Base-by-base conservation (phyloP, 2,113 vertebrate species). In the Odontophorus gujanensis region DNA sequence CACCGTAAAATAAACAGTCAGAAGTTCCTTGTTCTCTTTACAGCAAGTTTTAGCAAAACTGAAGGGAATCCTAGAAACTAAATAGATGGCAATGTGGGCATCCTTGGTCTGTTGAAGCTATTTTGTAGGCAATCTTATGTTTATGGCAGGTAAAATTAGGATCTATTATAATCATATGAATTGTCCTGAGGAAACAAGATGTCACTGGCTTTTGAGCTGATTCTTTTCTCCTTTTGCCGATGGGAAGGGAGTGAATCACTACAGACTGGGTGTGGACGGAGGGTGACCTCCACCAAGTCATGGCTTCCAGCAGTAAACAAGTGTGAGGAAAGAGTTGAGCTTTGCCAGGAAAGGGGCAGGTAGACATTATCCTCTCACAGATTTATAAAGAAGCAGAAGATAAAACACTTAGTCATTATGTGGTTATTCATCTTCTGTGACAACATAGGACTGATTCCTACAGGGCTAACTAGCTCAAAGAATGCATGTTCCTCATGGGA, bases 161-260 rank as follows among this genome's bases (percentile, higher is more conserved):
- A 90, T 76, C 16, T 36, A 22, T 17, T 78, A 26, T 24, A 62
- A 74, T 45, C 9, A 6, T 53, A 71, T 30, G 26, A 36, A 55
- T 19, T 71, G 11, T 62, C 32, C 48, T 76, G 58, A 82, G 53
- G 32, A 32, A 85, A 47, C 22, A 48, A 69, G 43, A 79, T 51
- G 71, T 11, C 51, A 84, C 28, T 45, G 87, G 45, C 36, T 85
- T 67, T 45, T 74, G 48, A 57, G 61, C 30, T 48, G 40, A 61
- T 73, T 72, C 22, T 89, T 77, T 78, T 48, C 80, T 74, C 30
- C 16, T 2, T 71, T 77, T 86, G 61, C 42, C 73, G 63, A 62
- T 62, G 47, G 51, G 71, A 91, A 87, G 45, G 30, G 25, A 76
- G 65, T 92, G 91, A 95, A 83, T 93, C 85, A 96, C 28, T 4